Conservation (phyloP, 2,113 vertebrate genomes). For the Hirundichthys speculiger region DNA sequence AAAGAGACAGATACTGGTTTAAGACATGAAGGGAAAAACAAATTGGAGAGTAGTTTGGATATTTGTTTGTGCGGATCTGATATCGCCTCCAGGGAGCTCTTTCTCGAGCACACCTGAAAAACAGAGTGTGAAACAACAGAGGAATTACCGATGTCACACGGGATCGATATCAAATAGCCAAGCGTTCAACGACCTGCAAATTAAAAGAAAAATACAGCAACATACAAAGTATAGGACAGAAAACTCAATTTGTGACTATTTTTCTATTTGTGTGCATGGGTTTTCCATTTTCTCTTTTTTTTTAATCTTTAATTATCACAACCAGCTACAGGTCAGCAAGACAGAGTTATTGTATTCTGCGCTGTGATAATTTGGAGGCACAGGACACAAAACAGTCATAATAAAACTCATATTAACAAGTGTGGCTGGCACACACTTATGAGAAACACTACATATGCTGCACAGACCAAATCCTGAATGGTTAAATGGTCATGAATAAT, state of each 20-base stretch:
- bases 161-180: no score
- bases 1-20: constrained; percentile 9
- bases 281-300: background rate
- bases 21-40: constrained; percentile 40
- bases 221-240: background rate
- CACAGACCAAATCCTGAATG: constrained; percentile 78
- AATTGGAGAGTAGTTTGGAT: constrained; percentile 22
- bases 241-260: background rate
- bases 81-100: constrained; percentile 8
- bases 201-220: constrained; percentile 15
- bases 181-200: background rate
- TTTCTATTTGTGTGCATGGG: background rate
- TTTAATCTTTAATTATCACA: constrained; percentile 1
- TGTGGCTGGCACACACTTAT: constrained; percentile 61
- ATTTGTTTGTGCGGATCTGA: constrained; percentile 30
- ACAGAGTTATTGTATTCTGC: constrained; percentile 8
- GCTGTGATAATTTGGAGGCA: constrained; percentile 37
- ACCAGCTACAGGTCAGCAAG: constrained; percentile 4
- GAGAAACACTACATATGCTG: constrained; percentile 79
- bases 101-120: constrained; percentile 27
- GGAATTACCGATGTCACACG: constrained; percentile 7
- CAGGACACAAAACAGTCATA: constrained; percentile 41
- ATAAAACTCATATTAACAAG: constrained; percentile 70
- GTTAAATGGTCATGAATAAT: constrained; percentile 86
- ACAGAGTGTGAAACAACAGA: constrained; percentile 17